Evolutionary conservation across 2,888 invertebrate species (phyloP), one percentile per base, ranked within the genome.

Genomic region (Mellilla xanthometata): DNA sequence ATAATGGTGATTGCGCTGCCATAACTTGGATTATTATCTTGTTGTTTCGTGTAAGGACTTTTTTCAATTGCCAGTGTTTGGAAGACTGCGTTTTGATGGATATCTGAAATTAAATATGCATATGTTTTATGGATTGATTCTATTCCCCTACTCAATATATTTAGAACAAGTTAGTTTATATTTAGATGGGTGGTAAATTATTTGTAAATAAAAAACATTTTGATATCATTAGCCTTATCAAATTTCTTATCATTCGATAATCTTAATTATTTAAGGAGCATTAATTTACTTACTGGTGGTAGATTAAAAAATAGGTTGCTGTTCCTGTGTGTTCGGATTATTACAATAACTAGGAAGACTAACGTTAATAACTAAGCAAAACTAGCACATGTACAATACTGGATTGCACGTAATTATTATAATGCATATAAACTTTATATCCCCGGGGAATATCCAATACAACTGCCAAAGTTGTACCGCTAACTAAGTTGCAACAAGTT

Each of bases 401-500:
- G 28, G 22, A 42, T 49, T 31, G 43, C 34, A 30, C 22, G 44
- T 50, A 44, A 52, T 46, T 50, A 52, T 49, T 51, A 52, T 50
- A 50, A 56, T 47, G 45, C 39, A 46, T 43, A 54, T 58, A 52
- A 60, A 47, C 28, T 60, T 45, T 58, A 67, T 56, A 43, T 33
- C 38, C 39, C 30, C 42, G 38, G 46, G 59, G 50, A 56, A 58
- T 59, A 60, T 49, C 15, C 15, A 19, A 61, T 65, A 63, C 60
- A 54, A 54, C 63, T 62, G 62, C 57, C 65, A 60, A 65, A 62
- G 62, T 63, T 61, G 54, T 58, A 50, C 52, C 48, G 48, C 42
- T 62, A 72, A 80, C 79, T 76, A 74, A 69, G 81, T 81, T 81
- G 81, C 80, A 66, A 66, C 60, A 63, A 66, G 68, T 67, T 62